Evolutionary conservation across 1,140 invertebrate species (phyloP), one percentile per base, ranked within the genome.

Genomic region (Asbolus verrucosus): DNA sequence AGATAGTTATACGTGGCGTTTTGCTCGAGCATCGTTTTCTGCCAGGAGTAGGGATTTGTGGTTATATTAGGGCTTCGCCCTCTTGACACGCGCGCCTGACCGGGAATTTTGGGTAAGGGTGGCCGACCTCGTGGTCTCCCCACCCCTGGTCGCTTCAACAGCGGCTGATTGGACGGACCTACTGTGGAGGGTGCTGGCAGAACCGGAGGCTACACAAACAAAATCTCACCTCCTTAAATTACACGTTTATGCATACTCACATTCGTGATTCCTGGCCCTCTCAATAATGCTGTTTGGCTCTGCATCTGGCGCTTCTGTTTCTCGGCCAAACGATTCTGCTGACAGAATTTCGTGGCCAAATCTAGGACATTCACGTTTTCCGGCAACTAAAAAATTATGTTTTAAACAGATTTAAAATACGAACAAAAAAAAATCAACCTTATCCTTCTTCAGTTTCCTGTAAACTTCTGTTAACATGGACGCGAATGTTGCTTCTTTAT

Each of bases 391-490:
- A 39, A 36, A 33, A n/a, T n/a, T n/a, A 61, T 31, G 13, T 27
- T 16, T 21, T 16, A 0, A 15, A 24, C 39, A 50, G 43, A 18
- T 18, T 66, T 16, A 13, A 9, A 50, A 50, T 15, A 1, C 13
- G 9, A 67, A 15, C 33, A 15, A 36, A 74, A 73, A 27, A 27
- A 27, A 27, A 27, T 8, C 8, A 67, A 84, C 83, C 76, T 83
- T 82, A 24, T 83, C 80, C 13, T 80, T 81, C 13, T 79, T 81
- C 24, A 82, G 83, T 0, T 79, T 80, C 76, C 87, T 89, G 70
- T 88, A 90, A 14, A 85, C 85, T 31, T 90, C 88, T 0, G 85
- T 81, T 0, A 91, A 73, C 38, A 90, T 79, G 9, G 83, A 83
- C n/a, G 83, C 81, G 39, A 90, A 86, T 41, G 84, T 82, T 1